A percentile compares a stretch with the other conserved stretches of the same genome.
Evolutionary conservation across 2,113 vertebrate species (phyloP).

Genomic region (Asarcornis scutulata): DNA sequence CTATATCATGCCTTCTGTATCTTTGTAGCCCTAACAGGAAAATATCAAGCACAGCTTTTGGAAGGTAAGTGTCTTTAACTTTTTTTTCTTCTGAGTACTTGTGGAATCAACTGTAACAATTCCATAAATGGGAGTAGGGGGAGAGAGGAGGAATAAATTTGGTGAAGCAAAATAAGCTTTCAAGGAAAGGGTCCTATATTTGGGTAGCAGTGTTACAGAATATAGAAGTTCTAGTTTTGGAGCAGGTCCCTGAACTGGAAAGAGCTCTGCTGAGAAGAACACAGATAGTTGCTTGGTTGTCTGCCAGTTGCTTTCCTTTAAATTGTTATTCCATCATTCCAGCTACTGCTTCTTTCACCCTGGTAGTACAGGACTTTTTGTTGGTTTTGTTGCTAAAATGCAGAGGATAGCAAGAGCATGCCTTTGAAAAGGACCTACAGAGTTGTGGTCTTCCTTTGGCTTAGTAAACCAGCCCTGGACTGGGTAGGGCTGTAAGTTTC

Average conservation of each 20-base stretch:
- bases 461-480: background rate
- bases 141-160: background rate
- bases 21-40: slow-evolving; percentile 91
- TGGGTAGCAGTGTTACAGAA: background rate
- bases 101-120: background rate
- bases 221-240: background rate
- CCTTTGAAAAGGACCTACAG: background rate
- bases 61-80: slow-evolving; percentile 83
- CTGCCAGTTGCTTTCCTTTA: background rate
- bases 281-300: background rate
- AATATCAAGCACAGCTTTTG: slow-evolving; percentile 96
- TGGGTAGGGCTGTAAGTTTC: background rate
- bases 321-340: background rate
- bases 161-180: background rate
- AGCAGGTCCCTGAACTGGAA: background rate
- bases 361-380: background rate
- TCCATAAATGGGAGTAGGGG: background rate
- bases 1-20: background rate
- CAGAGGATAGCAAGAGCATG: background rate
- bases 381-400: background rate
- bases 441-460: background rate
- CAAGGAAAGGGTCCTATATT: background rate
- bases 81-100: background rate
- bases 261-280: background rate
- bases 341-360: background rate